Conservation (phyloP, 2,113 vertebrate species). For the Stegastes partitus region DNA sequence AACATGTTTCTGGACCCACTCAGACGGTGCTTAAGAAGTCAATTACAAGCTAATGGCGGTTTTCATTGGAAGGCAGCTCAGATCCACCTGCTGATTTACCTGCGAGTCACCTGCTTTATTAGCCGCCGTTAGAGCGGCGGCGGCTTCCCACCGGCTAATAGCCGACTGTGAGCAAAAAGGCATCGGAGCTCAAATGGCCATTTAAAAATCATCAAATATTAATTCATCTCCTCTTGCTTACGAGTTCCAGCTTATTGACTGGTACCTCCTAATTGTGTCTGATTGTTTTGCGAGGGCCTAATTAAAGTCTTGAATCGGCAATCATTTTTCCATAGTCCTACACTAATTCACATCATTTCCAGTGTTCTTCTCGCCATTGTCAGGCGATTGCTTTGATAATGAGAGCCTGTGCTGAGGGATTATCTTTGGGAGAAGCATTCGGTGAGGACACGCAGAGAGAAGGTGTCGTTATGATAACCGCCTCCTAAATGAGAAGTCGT, state of each 20-base stretch:
- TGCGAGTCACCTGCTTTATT: slow-evolving; percentile 61
- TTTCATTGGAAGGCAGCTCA: slow-evolving; percentile 31
- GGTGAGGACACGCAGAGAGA: slow-evolving; percentile 57
- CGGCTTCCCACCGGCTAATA: neutral
- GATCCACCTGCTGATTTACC: slow-evolving; percentile 65
- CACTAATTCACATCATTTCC: slow-evolving; percentile 73
- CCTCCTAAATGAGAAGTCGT: slow-evolving; percentile 62
- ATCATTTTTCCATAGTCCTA: slow-evolving; percentile 70
- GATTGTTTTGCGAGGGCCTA: slow-evolving; percentile 78
- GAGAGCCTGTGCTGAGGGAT: slow-evolving; percentile 62
- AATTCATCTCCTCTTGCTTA: slow-evolving; percentile 51
- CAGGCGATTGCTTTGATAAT: slow-evolving; percentile 73
- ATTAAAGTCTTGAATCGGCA: slow-evolving; percentile 72
- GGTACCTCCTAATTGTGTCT: slow-evolving; percentile 71
- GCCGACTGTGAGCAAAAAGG: slow-evolving; percentile 45
- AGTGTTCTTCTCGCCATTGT: slow-evolving; percentile 56
- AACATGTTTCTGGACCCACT: slow-evolving; percentile 5
- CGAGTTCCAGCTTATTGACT: slow-evolving; percentile 70
- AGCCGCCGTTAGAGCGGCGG: slow-evolving; percentile 29
- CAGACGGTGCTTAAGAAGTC: slow-evolving; percentile 44
- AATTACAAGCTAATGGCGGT: slow-evolving; percentile 57
- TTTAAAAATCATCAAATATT: slow-evolving; percentile 69
- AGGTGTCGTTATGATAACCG: slow-evolving; percentile 73
- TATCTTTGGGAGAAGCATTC: slow-evolving; percentile 64
- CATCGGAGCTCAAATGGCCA: slow-evolving; percentile 43